A percentile compares a stretch with the other conserved stretches of the same genome.
These are phyloP conservation scores for Trogon melanurus DNA, from an alignment of 2,113 vertebrate genomes.

Conservation along the genomic window DNA sequence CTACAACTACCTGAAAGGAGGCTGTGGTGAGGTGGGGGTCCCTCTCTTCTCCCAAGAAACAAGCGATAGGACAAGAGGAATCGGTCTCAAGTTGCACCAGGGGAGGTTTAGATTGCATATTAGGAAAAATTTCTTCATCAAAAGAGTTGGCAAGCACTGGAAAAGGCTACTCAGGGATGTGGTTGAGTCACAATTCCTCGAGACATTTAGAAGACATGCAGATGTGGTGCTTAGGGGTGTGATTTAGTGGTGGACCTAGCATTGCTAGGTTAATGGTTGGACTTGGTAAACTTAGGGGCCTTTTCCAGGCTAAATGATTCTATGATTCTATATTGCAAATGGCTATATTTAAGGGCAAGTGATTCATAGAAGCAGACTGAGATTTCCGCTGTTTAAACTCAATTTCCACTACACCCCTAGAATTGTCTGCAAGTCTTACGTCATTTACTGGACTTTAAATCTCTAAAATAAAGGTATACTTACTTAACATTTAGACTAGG, in stretches of 20 bases:
- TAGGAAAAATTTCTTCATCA: not conserved
- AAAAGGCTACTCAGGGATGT: not conserved
- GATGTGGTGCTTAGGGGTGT: too few species aligned
- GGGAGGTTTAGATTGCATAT: not conserved
- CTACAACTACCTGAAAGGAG: not conserved
- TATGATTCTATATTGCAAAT: not conserved
- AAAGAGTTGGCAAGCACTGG: not conserved
- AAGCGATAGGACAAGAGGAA: not conserved
- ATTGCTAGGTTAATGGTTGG: not conserved
- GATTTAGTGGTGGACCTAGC: too few species aligned
- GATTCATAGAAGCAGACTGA: not conserved
- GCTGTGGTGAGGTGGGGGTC: rapidly evolving
- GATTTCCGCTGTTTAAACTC: not conserved
- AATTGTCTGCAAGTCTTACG: not conserved
- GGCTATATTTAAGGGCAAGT: not conserved
- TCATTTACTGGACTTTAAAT: not conserved
- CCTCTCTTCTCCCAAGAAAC: not conserved
- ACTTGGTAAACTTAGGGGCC: not conserved
- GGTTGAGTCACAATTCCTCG: not conserved
- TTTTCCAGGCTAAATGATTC: not conserved
- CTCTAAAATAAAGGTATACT: not conserved
- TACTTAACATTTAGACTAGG: not conserved
- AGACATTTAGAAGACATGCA: not conserved
- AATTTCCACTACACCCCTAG: not conserved
- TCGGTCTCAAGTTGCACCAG: not conserved